Evolutionary conservation across 2,888 invertebrate genomes (phyloP).

Genomic region (Dermolepida albohirtum): DNA sequence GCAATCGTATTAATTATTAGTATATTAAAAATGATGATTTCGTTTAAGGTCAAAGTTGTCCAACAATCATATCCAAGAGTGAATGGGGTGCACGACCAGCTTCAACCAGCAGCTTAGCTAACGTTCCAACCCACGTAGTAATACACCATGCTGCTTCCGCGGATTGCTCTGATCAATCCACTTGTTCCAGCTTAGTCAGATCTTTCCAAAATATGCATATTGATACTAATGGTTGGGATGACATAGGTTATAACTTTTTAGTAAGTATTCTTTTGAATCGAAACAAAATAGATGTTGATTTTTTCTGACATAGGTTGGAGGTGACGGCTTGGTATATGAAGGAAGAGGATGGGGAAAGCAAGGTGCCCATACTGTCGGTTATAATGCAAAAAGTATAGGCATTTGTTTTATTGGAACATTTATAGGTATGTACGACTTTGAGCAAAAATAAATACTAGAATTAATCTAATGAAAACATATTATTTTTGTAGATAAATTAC

Average conservation of each 20-base stretch:
- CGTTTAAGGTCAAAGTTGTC: constrained; percentile 23
- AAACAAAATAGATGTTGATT: neutral
- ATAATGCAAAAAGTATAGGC: constrained; percentile 70
- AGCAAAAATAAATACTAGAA: neutral
- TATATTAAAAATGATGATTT: too few species aligned
- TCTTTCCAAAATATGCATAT: constrained; percentile 57
- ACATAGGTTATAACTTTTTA: constrained; percentile 54
- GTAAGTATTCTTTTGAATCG: constrained; percentile 43
- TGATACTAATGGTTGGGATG: constrained; percentile 47
- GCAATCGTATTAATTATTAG: too few species aligned
- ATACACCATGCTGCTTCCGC: constrained; percentile 60
- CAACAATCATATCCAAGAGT: constrained; percentile 55
- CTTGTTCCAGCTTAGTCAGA: constrained; percentile 58
- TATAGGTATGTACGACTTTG: constrained; percentile 24
- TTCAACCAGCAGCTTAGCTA: constrained; percentile 22
- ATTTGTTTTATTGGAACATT: constrained; percentile 65
- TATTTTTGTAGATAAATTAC: constrained; percentile 60
- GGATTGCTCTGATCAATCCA: constrained; percentile 55
- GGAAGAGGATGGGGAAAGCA: constrained; percentile 71
- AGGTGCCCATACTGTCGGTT: constrained; percentile 71
- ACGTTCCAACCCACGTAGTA: constrained; percentile 54
- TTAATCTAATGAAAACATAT: neutral
- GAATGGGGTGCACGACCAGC: constrained; percentile 60
- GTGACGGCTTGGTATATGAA: constrained; percentile 73
- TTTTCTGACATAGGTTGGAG: constrained; percentile 65